Base-by-base conservation (phyloP, 2,888 invertebrate species). In the Drosophila glabriapex region DNA sequence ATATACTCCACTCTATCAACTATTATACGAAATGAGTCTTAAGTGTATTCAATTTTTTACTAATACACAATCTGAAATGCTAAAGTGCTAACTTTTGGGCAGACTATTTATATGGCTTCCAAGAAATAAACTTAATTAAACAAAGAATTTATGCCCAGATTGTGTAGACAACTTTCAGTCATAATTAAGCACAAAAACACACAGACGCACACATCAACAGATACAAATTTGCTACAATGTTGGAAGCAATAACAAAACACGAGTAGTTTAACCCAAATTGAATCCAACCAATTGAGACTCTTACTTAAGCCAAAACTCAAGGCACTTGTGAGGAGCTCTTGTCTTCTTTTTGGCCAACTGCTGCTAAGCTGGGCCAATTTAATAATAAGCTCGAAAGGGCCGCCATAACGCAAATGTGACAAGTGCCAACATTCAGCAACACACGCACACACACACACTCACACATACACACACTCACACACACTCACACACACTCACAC, bases 341-440 rank as follows among this genome's bases (percentile, higher is more conserved):
- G 33, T 22, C 22, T 35, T 5, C 5, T 28, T n/a, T 16, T 29
- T 31, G 56, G 80, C 65, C 76, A 76, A 80, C 62, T 64, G 78
- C 62, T 64, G 78, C 68, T 79, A 73, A 79, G 78, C 80, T 69
- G 64, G 69, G 78, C 76, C 76, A 79, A 79, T 85, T 75, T 85
- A 88, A 83, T 88, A 88, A 88, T 88, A 88, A 88, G 88, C 88
- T 83, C 66, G 66, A 73, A 73, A 66, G 70, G 75, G 63, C 53
- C 68, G 81, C 68, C 82, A 82, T 72, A 83, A 88, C 82, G 82
- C 73, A 83, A 86, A 82, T 84, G 85, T 85, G 84, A 82, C 85
- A 85, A 85, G 85, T 85, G 85, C 82, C 86, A 76, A 79, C 85
- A 78, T 73, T 61, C 78, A 68, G 63, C 75, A 59, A 60, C 60